Base-by-base conservation (phyloP, 2,113 vertebrate species). In the Coregonus clupeaformis region DNA sequence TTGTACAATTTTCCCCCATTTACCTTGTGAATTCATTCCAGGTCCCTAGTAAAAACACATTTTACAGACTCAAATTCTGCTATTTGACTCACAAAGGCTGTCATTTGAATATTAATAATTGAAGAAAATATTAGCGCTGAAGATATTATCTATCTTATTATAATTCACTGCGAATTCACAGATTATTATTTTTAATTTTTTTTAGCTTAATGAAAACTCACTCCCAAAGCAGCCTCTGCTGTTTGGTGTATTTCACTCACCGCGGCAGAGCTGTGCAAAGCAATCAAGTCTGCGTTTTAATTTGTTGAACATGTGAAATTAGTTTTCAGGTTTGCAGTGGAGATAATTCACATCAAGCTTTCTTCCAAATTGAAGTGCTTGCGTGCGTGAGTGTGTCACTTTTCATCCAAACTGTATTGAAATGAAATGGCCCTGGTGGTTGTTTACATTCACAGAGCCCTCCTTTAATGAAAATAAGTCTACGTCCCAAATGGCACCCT, bases 391-490 rank as follows among this genome's bases (percentile, higher is more conserved):
- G 9, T 42, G 36, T 42, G 36, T 42, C 36, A 42, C 36, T 11
- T 42, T 42, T 42, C 36, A 16, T 52, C 49, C 49, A 64, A 65
- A 65, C 25, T 29, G 27, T 65, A 42, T 42, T 42, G 7, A 42
- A 65, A 29, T 65, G 13, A 65, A 65, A 29, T 65, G 63, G 27
- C 63, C 22, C 4, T 14, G 22, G 63, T 65, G 18, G 65, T 67
- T 84, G 59, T 83, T 80, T 77, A 60, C 49, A 9, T 4, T 42
- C 36, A 65, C 45, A 67, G 57, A 29, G 55, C 63, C 14, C n/a
- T 68, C 67, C 74, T 16, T 60, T 86, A 32, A 84, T 88, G 85
- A 88, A 60, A 24, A 60, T 24, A 60, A 18, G 16, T 0, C 1
- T 18, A 3, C 16, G 1, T 52, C 5, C 49, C 49, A 52, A 52